Base-by-base conservation (phyloP, 2,113 vertebrate genomes). In the Phrynocephalus versicolor region DNA sequence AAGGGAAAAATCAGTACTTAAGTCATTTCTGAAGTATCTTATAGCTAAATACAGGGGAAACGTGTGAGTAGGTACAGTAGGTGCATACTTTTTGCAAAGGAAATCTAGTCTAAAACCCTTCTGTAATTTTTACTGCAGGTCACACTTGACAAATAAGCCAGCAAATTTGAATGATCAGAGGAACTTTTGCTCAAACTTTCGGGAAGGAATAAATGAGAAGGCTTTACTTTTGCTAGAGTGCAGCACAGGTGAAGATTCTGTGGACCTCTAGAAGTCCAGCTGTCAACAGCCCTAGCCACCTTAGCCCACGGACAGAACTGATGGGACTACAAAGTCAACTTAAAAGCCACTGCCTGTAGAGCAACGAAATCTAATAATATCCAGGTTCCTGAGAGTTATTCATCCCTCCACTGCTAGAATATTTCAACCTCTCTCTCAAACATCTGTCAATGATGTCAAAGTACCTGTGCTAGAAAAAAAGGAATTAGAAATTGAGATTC, bases 1-100 rank as follows among this genome's bases (percentile, higher is more conserved):
- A 51, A 16, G 62, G 18, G 67, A 67, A 35, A n/a, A 41, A 67
- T 80, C 64, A 65, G 60, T 27, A 64, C 37, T 45, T 58, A 79
- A 79, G 27, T 80, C 62, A 51, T 80, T 67, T n/a, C 45, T 45
- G 27, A 80, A 65, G 45, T 80, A 80, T 67, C 62, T 65, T 67
- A 65, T 27, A 80, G 62, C 79, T 19, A 51, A 35, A n/a, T n/a
- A n/a, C n/a, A n/a, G n/a, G n/a, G n/a, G n/a, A n/a, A n/a, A n/a
- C n/a, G n/a, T n/a, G n/a, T n/a, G n/a, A n/a, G n/a, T 80, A 67
- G n/a, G 65, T 41, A 67, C 15, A 65, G 41, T 21, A 37, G 30
- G 25, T 65, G 7, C 7, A 25, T 65, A 19, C 25, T 6, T 7
- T n/a, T 79, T 79, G 35, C 58, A 79, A 79, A 79, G 60, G 41